Base-by-base conservation (phyloP, 1,140 invertebrate genomes). In the Drosophila lini region DNA sequence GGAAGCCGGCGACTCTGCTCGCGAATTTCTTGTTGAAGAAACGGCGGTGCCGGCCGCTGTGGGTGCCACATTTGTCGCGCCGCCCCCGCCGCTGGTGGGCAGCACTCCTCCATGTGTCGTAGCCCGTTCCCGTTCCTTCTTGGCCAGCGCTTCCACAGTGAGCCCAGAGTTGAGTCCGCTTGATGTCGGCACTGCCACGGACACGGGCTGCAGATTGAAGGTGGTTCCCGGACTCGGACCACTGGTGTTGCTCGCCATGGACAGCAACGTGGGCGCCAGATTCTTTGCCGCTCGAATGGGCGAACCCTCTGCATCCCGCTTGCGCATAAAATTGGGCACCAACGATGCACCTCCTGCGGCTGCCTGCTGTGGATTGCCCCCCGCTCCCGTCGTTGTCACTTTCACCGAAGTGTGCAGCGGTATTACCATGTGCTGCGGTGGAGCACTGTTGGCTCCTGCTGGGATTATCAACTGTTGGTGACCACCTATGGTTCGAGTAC, bases 281-380 rank as follows among this genome's bases (percentile, higher is more conserved):
- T 95, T 95, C 70, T 94, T 95, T 9, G 93, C 94, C 4, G 92
- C 93, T 11, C 92, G 81, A 36, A 82, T 96, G 95, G 96, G 96
- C 95, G 93, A 94, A 93, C 85, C 91, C 10, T 92, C 91, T 0
- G 77, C 75, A 67, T 92, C 91, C 3, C 91, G 89, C 61, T 92
- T 92, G 15, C 91, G 83, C 78, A 92, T 81, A n/a, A 92, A 92
- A 41, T 44, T 91, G 7, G 89, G 64, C 3, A 91, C 83, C 5
- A 90, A 59, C 0, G 82, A 47, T n/a, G 44, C 56, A 3, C 38
- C 63, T 10, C 16, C 42, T 16, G 32, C 59, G 32, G 41, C 62
- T 53, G 9, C 69, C 31, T 25, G 52, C 25, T 22, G 53, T 45
- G 22, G 80, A 55, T 48, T 82, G 4, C 74, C 80, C 8, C 74